Percentiles rank a stretch among this genome's conserved stretches.
These are phyloP conservation scores for Drosophila gaucha DNA, from an alignment of 2,888 invertebrate species.

Conservation along the genomic window DNA sequence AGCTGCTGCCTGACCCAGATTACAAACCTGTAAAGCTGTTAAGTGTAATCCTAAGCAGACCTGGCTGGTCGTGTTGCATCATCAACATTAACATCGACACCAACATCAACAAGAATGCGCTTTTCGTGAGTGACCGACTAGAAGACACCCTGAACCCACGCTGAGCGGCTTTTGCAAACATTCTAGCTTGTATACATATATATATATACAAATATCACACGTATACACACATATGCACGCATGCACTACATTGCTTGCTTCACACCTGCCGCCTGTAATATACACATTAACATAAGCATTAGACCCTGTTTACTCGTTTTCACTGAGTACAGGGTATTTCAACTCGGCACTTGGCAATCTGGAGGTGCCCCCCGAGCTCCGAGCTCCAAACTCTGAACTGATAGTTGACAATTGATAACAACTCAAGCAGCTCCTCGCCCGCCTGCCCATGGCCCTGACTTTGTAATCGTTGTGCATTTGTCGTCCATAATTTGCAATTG, in stretches of 20 bases:
- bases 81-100: constrained; percentile 23
- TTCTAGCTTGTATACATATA: neutral
- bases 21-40: constrained; percentile 40
- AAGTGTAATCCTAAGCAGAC: constrained; percentile 9
- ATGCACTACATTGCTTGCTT: too few relatives aligned
- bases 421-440: neutral
- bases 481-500: constrained; percentile 17
- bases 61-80: constrained; percentile 39
- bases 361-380: constrained; percentile 24
- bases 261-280: neutral
- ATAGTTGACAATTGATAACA: constrained; percentile 44
- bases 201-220: neutral
- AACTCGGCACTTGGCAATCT: constrained; percentile 7
- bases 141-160: neutral
- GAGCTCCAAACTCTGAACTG: constrained; percentile 3
- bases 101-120: neutral
- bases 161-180: neutral
- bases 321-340: neutral
- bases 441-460: constrained; percentile 35
- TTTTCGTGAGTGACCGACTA: neutral
- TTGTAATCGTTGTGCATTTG: constrained; percentile 26
- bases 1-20: constrained; percentile 65
- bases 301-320: neutral
- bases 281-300: neutral
- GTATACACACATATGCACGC: too few relatives aligned